Percentiles rank a stretch among this genome's conserved stretches.
phyloP scores from a whole-genome alignment of 2,797 vertebrate genomes.

The Acridotheres tristis region DNA sequence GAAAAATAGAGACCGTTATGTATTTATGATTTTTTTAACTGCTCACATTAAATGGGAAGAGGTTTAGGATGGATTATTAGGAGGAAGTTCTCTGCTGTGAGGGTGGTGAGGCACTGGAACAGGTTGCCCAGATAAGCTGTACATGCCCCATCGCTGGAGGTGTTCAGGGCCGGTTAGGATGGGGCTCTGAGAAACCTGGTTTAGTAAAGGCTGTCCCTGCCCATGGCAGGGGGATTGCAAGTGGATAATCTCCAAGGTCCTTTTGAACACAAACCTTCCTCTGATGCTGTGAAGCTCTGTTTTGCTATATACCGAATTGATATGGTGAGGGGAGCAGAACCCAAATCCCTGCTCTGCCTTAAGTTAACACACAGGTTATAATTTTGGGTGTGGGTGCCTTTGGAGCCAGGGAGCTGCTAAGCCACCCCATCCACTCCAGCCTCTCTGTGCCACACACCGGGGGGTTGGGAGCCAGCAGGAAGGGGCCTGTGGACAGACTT shows the following conservation, averaged over 20 bases:
- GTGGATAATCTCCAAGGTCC: neutral
- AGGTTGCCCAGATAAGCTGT: neutral
- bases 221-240: neutral
- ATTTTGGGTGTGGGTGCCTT: neutral
- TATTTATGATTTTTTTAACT: neutral
- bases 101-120: no score
- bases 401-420: neutral
- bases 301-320: neutral
- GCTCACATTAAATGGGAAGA: neutral
- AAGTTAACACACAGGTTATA: neutral
- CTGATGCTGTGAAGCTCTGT: neutral
- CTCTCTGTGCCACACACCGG: accelerated
- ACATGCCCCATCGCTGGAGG: accelerated
- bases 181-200: neutral
- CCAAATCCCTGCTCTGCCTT: neutral
- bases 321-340: neutral
- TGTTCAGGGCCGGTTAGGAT: no score
- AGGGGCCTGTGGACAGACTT: neutral
- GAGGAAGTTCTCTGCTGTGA: neutral
- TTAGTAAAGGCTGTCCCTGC: neutral
- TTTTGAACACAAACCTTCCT: neutral
- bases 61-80: neutral
- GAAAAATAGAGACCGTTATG: neutral
- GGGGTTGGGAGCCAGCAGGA: neutral
- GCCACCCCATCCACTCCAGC: neutral